Base-by-base conservation (phyloP, 1,140 invertebrate genomes). In the Anagrus nilaparvatae region DNA sequence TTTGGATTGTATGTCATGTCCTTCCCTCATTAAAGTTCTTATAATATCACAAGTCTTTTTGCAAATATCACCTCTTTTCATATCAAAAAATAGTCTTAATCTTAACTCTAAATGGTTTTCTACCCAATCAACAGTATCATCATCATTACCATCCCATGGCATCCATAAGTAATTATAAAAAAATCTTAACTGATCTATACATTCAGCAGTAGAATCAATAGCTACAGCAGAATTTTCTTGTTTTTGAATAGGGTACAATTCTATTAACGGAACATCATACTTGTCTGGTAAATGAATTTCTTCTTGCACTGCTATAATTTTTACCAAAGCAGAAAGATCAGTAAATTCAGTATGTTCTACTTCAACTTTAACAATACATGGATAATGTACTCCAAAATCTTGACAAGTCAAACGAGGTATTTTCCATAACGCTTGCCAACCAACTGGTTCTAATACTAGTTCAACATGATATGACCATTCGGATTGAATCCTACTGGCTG, bases 381-480 rank as follows among this genome's bases (percentile, higher is more conserved):
- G 77, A 61, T 73, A 78, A 10, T 69, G 67, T 12, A 79, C 61
- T 33, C 73, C 59, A 0, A 75, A 61, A 18, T 71, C 62, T 51
- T 77, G 71, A 33, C 77, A 78, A 16, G 66, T 73, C 5, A 65
- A 45, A 6, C 74, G 61, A 13, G 75, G 68, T 45, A 78, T 74
- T 57, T 76, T 78, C 77, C 77, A 79, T 16, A 78, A 48, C 2
- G 74, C 75, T 53, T 73, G 71, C 76, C 76, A 79, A 4, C 76
- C 75, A 47, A 58, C 59, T 23, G 72, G 71, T 42, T 78, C 76
- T 21, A 78, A 58, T 13, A 68, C 62, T 19, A 77, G 40, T 43
- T 79, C 74, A 5, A 77, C 47, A 33, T 73, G 70, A 51, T 65
- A 71, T 9, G 56, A 52, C 76, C 76, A 79, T 56, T 77, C 72